Evolutionary conservation across 2,888 invertebrate species (phyloP).

Genomic region (Globia sparganii): DNA sequence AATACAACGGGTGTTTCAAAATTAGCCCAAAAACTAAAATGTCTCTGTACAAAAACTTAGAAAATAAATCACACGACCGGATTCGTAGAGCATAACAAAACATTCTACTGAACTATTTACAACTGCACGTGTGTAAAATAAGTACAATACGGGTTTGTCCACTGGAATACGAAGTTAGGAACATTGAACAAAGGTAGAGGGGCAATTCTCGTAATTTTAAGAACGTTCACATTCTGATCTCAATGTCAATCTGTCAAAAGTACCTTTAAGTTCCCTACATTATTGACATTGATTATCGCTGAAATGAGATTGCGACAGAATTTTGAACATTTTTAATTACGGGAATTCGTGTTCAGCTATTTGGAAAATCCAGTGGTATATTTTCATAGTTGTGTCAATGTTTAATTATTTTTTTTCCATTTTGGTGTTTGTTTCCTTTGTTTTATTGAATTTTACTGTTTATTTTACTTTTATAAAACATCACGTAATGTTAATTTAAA

Average conservation of each 20-base stretch:
- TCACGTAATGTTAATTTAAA: no score
- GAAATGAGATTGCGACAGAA: background rate
- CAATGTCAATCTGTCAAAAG: background rate
- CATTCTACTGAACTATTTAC: constrained; percentile 30
- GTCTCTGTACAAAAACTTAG: constrained; percentile 13
- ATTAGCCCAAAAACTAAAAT: background rate
- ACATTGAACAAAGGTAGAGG: background rate
- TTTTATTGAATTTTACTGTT: no score
- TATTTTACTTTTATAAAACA: no score
- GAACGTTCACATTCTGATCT: background rate
- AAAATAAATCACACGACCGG: constrained; percentile 30
- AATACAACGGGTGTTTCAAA: background rate
- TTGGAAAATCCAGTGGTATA: constrained; percentile 5
- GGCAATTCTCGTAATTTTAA: background rate
- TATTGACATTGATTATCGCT: background rate
- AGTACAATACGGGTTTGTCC: constrained; percentile 10
- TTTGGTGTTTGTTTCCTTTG: no score
- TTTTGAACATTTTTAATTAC: background rate
- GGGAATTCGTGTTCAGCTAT: background rate
- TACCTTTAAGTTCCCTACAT: background rate
- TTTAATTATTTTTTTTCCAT: no score
- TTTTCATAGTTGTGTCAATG: background rate
- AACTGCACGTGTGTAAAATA: constrained; percentile 33
- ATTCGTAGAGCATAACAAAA: constrained; percentile 24
- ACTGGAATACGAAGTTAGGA: constrained; percentile 11